These are phyloP conservation scores for Microcebus ravelobensis DNA, from an alignment of 2,113 vertebrate species.

Conservation along the genomic window DNA sequence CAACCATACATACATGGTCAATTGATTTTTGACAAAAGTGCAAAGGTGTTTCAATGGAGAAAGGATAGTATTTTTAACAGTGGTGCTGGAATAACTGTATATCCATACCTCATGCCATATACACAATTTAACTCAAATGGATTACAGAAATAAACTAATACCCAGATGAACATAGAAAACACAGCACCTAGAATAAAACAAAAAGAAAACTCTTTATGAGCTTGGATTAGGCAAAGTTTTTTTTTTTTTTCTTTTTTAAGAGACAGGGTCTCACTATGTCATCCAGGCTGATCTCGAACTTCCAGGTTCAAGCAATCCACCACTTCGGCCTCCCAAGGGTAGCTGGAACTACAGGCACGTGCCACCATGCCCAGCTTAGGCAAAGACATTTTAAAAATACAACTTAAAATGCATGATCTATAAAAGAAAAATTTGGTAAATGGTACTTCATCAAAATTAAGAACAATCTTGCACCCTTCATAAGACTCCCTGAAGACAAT, in stretches of 20 bases:
- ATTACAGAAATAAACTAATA: not conserved
- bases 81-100: not conserved
- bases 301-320: too few species aligned
- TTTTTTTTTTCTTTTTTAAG: too few species aligned
- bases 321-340: too few species aligned
- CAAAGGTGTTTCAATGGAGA: not conserved
- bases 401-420: not conserved
- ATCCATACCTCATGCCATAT: not conserved
- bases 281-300: too few species aligned
- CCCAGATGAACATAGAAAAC: not conserved
- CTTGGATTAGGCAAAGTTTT: not conserved
- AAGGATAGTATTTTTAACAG: not conserved
- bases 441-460: conserved; percentile 1
- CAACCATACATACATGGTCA: not conserved
- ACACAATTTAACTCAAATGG: conserved; percentile 26
- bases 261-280: too few species aligned
- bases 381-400: not conserved
- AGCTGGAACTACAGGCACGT: too few species aligned
- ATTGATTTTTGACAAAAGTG: not conserved
- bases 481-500: not conserved
- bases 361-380: too few species aligned
- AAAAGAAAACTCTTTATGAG: not conserved
- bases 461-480: not conserved
- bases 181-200: not conserved
- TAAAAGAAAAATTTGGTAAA: not conserved